These are phyloP conservation scores for Cheilosia grossa DNA, from an alignment of 2,888 invertebrate genomes.

Conservation along the genomic window DNA sequence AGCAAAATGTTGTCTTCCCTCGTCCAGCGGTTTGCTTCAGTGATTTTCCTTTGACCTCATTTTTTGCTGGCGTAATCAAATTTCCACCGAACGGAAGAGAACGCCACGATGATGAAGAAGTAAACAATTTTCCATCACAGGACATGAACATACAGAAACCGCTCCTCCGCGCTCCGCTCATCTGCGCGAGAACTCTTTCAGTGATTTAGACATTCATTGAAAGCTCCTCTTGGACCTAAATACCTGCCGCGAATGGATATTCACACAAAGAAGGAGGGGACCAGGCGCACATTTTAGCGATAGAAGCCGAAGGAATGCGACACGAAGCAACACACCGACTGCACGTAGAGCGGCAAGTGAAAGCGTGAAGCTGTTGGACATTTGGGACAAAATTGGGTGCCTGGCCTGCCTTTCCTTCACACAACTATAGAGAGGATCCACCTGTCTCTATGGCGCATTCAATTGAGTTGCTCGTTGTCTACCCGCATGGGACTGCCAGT, in stretches of 20 bases:
- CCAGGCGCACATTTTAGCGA: slow-evolving; percentile 3
- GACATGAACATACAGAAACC: slow-evolving; percentile 42
- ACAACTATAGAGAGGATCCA: slow-evolving; percentile 45
- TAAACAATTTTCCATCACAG: slow-evolving; percentile 9
- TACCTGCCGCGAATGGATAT: not conserved
- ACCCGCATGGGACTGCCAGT: slow-evolving; percentile 17
- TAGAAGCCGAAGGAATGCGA: slow-evolving; percentile 44
- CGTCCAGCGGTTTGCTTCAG: slow-evolving; percentile 9
- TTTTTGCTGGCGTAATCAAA: slow-evolving; percentile 22
- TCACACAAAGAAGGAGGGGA: no score
- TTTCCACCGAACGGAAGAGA: slow-evolving; percentile 23
- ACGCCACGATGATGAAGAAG: not conserved
- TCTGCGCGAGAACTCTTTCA: not conserved
- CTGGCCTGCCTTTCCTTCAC: slow-evolving; percentile 20
- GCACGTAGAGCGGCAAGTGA: slow-evolving; percentile 30
- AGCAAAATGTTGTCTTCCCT: slow-evolving; percentile 19
- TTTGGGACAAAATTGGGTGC: slow-evolving; percentile 19
- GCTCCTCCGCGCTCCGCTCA: not conserved
- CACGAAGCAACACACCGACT: not conserved
- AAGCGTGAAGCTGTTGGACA: slow-evolving; percentile 57
- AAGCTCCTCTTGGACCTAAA: not conserved
- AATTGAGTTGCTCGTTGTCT: slow-evolving; percentile 36
- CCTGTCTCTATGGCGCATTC: slow-evolving; percentile 42
- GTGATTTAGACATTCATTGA: slow-evolving; percentile 31
- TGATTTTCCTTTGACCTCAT: slow-evolving; percentile 59